Evolutionary conservation across 2,113 vertebrate species (phyloP).

Genomic region (Maylandia zebra): DNA sequence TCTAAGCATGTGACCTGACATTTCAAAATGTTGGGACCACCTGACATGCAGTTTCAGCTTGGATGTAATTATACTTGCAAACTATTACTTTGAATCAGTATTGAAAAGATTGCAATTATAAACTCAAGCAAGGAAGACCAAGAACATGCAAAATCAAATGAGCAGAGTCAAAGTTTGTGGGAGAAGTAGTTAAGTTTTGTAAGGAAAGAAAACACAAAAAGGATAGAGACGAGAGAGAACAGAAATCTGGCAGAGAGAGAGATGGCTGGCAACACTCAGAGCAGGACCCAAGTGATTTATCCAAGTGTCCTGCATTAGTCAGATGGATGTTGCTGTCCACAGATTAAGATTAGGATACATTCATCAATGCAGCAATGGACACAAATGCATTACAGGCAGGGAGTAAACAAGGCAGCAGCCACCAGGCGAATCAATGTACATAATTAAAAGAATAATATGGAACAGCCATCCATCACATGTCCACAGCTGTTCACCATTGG

Average conservation of each 20-base stretch:
- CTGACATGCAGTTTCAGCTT: neutral
- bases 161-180: neutral
- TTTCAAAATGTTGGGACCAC: neutral
- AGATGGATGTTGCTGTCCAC: conserved; percentile 55
- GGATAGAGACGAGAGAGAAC: neutral
- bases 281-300: conserved; percentile 59
- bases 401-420: conserved; percentile 69
- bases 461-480: conserved; percentile 55
- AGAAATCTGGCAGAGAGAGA: conserved; percentile 6
- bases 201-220: neutral
- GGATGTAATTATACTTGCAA: neutral
- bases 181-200: neutral
- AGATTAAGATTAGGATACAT: conserved; percentile 74
- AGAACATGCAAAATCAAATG: neutral
- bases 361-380: conserved; percentile 74
- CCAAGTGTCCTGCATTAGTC: conserved; percentile 62
- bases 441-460: conserved; percentile 69
- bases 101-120: neutral
- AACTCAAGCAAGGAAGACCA: neutral
- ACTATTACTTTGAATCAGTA: neutral
- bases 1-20: neutral
- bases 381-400: conserved; percentile 74
- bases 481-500: conserved; percentile 19
- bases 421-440: conserved; percentile 65
- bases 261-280: conserved; percentile 25